Conservation (phyloP, 2,797 vertebrate genomes). For the Sebastes glaucus region DNA sequence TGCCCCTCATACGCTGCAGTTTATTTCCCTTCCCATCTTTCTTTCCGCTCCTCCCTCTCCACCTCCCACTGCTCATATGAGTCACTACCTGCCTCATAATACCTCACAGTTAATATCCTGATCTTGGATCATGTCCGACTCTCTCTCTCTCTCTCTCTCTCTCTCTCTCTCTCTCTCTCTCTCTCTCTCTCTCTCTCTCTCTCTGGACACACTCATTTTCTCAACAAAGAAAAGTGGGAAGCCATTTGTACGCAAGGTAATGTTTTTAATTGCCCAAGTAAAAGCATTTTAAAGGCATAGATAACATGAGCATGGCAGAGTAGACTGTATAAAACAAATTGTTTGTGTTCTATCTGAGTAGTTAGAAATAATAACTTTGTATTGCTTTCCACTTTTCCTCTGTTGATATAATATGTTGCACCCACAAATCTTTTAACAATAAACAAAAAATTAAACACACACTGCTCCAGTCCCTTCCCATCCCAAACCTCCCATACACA, state of each 20-base stretch:
- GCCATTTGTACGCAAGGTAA: neutral
- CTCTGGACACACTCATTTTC: constrained; percentile 4
- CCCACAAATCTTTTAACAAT: neutral
- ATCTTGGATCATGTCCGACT: constrained; percentile 30
- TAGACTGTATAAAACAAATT: neutral
- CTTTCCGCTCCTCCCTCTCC: constrained; percentile 44
- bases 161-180: neutral
- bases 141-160: neutral
- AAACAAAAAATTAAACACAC: neutral
- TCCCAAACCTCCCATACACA: neutral
- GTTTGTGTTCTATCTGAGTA: neutral
- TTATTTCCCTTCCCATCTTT: constrained; percentile 49
- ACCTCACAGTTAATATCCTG: constrained; percentile 45
- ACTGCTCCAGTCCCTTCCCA: neutral
- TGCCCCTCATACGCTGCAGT: constrained; percentile 40
- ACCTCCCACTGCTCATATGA: constrained; percentile 51
- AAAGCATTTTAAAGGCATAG: neutral
- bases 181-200: neutral
- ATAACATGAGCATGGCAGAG: neutral
- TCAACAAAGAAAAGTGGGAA: constrained; percentile 14
- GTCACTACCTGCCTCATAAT: constrained; percentile 56
- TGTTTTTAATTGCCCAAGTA: neutral
- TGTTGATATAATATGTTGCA: neutral
- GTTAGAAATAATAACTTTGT: neutral
- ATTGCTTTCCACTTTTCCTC: neutral